These are phyloP conservation scores for Apodemus agrarius DNA, from an alignment of 2,797 vertebrate species.

Conservation along the genomic window DNA sequence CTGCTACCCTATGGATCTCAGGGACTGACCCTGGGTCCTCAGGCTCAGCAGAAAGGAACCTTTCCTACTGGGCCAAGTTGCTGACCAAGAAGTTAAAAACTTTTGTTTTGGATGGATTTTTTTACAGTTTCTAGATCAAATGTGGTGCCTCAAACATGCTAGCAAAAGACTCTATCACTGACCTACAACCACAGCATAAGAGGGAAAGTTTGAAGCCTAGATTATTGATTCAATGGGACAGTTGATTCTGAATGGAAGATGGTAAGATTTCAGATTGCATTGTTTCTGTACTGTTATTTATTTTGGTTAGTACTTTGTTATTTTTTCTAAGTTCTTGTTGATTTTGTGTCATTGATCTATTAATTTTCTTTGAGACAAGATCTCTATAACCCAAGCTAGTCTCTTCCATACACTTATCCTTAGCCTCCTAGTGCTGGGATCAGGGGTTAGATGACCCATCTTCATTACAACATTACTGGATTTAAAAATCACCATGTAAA, in stretches of 20 bases:
- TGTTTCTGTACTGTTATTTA: not conserved
- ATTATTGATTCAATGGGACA: not conserved
- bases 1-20: not conserved
- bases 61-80: not conserved
- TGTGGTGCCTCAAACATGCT: not conserved
- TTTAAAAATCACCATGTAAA: not conserved
- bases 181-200: not conserved
- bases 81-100: not conserved
- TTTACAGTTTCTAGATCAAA: not conserved
- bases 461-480: not conserved
- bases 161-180: too few relatives aligned
- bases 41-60: not conserved
- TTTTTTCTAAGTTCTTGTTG: not conserved
- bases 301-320: not conserved
- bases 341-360: not conserved
- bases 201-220: not conserved
- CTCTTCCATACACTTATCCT: not conserved
- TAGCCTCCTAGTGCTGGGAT: too few relatives aligned
- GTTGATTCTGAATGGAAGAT: not conserved
- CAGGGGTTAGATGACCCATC: not conserved
- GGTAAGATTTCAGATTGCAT: not conserved
- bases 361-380: not conserved
- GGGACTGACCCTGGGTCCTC: not conserved
- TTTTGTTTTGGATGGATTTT: not conserved
- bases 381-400: not conserved